These are phyloP conservation scores for Drosophila nikananu DNA, from an alignment of 1,140 invertebrate genomes.

Conservation along the genomic window DNA sequence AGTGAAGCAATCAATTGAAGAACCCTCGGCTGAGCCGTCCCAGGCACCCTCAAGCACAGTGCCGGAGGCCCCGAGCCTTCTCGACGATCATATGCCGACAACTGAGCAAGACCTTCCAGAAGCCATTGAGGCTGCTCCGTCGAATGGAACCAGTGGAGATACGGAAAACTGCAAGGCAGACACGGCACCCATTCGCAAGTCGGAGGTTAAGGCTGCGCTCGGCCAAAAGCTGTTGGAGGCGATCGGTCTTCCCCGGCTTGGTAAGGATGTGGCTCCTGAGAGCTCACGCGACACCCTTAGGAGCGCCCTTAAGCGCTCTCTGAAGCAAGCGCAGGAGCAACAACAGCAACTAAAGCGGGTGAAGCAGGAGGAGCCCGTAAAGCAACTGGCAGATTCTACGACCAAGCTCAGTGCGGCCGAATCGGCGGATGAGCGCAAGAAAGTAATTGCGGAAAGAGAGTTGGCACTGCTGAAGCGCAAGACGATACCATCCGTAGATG, in stretches of 20 bases:
- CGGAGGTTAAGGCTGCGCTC: constrained; percentile 64
- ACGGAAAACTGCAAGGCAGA: constrained; percentile 6
- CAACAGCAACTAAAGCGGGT: constrained; percentile 71
- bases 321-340: constrained; percentile 79
- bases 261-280: constrained; percentile 51
- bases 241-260: constrained; percentile 66
- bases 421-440: constrained; percentile 72
- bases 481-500: constrained; percentile 27
- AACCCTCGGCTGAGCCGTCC: constrained; percentile 15
- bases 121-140: background rate
- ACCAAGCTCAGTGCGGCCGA: constrained; percentile 62
- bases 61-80: constrained; percentile 25
- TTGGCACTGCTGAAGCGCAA: constrained; percentile 65
- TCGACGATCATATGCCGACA: background rate
- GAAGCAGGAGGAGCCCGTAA: constrained; percentile 68
- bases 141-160: constrained; percentile 6
- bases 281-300: constrained; percentile 64
- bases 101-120: constrained; percentile 7
- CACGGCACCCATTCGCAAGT: constrained; percentile 37
- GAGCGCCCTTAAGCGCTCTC: constrained; percentile 73
- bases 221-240: constrained; percentile 80
- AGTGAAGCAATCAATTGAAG: background rate
- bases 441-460: constrained; percentile 69
- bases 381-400: constrained; percentile 72
- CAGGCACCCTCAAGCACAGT: constrained; percentile 70